Evolutionary conservation across 2,797 vertebrate species (phyloP).

Genomic region (Muscicapa striata): DNA sequence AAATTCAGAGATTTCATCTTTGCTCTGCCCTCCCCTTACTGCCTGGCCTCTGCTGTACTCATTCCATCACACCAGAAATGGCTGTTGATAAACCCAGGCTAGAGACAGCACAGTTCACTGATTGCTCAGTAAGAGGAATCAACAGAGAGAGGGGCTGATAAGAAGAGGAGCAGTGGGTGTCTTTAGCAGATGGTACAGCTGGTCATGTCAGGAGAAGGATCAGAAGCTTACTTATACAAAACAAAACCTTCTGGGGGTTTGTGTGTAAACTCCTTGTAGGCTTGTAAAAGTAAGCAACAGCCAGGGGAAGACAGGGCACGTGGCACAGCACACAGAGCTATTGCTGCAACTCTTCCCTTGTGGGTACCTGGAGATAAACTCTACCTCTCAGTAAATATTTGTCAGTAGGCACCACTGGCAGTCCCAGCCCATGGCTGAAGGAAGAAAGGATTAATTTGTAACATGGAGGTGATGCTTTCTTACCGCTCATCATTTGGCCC

Average conservation of each 20-base stretch:
- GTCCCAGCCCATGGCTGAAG: background rate
- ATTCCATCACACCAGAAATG: background rate
- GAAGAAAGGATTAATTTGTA: background rate
- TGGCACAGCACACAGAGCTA: background rate
- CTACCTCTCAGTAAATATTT: background rate
- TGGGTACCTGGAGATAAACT: background rate
- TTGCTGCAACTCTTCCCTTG: background rate
- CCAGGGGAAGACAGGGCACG: background rate
- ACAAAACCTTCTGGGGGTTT: background rate
- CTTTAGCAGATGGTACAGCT: background rate
- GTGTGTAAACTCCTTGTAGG: background rate
- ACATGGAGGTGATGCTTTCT: background rate
- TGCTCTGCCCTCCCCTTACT: background rate
- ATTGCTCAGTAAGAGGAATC: background rate
- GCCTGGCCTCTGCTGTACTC: background rate
- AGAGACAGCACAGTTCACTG: conserved; percentile 13
- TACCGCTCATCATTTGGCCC: conserved; percentile 75
- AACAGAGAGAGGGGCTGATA: background rate
- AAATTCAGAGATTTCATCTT: background rate
- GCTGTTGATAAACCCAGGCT: background rate
- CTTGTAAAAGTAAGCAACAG: background rate
- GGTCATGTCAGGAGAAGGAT: background rate
- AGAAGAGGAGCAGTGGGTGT: background rate
- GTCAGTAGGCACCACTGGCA: background rate
- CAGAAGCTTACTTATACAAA: conserved; percentile 19